Conservation (phyloP, 2,888 invertebrate genomes). For the Falcaria lacertinaria region DNA sequence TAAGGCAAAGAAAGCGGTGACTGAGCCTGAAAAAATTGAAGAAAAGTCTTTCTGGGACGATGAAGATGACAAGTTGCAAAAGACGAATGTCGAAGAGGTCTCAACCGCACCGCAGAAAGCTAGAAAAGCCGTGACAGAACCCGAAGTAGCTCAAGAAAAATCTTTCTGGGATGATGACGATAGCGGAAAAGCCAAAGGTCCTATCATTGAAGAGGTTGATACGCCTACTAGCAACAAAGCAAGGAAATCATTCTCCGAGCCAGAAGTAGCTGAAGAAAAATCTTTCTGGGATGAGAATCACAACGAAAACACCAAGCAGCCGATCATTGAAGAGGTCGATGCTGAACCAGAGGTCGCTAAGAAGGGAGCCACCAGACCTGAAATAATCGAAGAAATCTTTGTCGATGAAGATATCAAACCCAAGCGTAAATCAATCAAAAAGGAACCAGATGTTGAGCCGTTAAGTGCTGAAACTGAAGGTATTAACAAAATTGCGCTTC, state of each 20-base stretch:
- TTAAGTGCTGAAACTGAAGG: constrained; percentile 76
- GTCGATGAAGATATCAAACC: constrained; percentile 55
- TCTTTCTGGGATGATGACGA: constrained; percentile 42
- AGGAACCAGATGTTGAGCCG: constrained; percentile 57
- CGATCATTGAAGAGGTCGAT: constrained; percentile 45
- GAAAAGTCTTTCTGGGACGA: constrained; percentile 60
- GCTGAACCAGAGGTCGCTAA: constrained; percentile 45
- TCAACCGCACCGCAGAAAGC: constrained; percentile 26
- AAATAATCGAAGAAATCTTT: constrained; percentile 54
- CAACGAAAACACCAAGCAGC: constrained; percentile 48
- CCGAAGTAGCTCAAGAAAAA: constrained; percentile 36
- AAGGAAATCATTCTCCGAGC: constrained; percentile 46
- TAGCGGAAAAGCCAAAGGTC: constrained; percentile 27
- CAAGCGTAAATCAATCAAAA: constrained; percentile 69
- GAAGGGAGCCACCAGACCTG: constrained; percentile 54
- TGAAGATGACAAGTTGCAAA: constrained; percentile 33
- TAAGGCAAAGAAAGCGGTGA: constrained; percentile 43
- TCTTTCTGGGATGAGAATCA: constrained; percentile 66
- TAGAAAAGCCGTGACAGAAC: constrained; percentile 35
- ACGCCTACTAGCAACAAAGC: constrained; percentile 32
- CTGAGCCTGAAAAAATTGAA: constrained; percentile 47
- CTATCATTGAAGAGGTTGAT: constrained; percentile 39
- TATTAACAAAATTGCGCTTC: constrained; percentile 59
- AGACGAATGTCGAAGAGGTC: constrained; percentile 35
- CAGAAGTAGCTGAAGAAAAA: constrained; percentile 51